Conservation (phyloP, 1,140 invertebrate species). For the Philotrypesis tridentata region DNA sequence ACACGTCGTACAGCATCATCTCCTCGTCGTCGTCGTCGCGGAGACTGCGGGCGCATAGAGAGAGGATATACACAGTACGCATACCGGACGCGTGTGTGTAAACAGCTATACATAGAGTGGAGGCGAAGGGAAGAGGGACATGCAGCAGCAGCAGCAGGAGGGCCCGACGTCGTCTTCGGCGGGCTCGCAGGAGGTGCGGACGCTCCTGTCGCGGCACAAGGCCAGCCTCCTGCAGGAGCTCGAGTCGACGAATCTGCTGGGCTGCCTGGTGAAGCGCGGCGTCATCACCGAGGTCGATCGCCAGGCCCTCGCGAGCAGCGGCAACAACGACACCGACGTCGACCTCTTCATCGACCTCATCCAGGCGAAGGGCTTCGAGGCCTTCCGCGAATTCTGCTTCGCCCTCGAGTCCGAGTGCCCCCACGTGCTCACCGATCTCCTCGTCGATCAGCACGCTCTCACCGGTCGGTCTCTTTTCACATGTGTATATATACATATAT, state of each 20-base stretch:
- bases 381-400: slow-evolving; percentile 75
- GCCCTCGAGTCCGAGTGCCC: slow-evolving; percentile 75
- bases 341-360: slow-evolving; percentile 74
- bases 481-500: too few species aligned
- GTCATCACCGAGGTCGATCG: slow-evolving; percentile 66
- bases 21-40: neutral
- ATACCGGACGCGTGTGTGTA: too few species aligned
- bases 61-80: too few species aligned
- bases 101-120: too few species aligned
- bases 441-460: slow-evolving; percentile 63
- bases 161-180: slow-evolving; percentile 49
- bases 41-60: too few species aligned
- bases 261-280: slow-evolving; percentile 65
- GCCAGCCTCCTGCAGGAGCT: slow-evolving; percentile 62
- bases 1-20: neutral
- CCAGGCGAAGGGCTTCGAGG: slow-evolving; percentile 73
- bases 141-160: slow-evolving; percentile 35
- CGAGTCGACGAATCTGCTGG: slow-evolving; percentile 64
- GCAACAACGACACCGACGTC: slow-evolving; percentile 60
- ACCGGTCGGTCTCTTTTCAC: slow-evolving; percentile 55
- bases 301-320: slow-evolving; percentile 61
- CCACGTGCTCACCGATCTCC: slow-evolving; percentile 73
- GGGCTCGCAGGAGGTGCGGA: slow-evolving; percentile 63
- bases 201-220: slow-evolving; percentile 66
- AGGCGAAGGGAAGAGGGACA: too few species aligned